Evolutionary conservation across 2,113 vertebrate genomes (phyloP).

Genomic region (Aramus guarauna): DNA sequence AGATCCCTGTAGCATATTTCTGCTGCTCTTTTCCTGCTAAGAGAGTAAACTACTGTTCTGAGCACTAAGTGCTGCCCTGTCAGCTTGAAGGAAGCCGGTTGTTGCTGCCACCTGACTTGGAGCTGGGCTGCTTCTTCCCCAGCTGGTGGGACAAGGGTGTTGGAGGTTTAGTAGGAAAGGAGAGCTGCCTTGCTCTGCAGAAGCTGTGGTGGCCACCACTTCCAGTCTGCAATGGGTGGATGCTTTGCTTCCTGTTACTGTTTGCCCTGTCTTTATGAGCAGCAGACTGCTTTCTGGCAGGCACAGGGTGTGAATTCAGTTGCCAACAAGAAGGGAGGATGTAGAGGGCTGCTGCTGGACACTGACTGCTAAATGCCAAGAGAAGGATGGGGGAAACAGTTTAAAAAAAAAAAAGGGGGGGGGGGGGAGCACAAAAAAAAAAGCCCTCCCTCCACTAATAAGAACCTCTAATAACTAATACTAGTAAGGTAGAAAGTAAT

Average conservation of each 20-base stretch:
- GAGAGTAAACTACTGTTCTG: background rate
- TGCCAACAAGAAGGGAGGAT: background rate
- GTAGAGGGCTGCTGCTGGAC: background rate
- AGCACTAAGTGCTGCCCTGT: background rate
- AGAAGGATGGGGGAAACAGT: background rate
- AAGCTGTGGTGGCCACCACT: background rate
- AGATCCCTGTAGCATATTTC: background rate
- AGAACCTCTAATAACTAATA: background rate
- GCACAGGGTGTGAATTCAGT: background rate
- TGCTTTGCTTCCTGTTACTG: background rate
- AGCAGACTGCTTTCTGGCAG: background rate
- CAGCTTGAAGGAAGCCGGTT: background rate
- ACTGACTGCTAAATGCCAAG: background rate
- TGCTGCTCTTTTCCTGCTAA: background rate
- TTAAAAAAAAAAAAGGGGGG: background rate
- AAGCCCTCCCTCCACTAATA: background rate
- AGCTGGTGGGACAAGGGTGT: no score
- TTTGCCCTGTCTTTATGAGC: background rate
- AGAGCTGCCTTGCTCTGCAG: background rate
- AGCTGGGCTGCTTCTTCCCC: background rate
- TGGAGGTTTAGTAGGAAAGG: background rate
- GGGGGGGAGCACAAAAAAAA: no score
- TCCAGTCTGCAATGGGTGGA: background rate
- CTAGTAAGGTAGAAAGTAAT: background rate
- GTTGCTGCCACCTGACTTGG: background rate